These are phyloP conservation scores for Sylvia atricapilla DNA, from an alignment of 2,113 vertebrate species.

Conservation along the genomic window DNA sequence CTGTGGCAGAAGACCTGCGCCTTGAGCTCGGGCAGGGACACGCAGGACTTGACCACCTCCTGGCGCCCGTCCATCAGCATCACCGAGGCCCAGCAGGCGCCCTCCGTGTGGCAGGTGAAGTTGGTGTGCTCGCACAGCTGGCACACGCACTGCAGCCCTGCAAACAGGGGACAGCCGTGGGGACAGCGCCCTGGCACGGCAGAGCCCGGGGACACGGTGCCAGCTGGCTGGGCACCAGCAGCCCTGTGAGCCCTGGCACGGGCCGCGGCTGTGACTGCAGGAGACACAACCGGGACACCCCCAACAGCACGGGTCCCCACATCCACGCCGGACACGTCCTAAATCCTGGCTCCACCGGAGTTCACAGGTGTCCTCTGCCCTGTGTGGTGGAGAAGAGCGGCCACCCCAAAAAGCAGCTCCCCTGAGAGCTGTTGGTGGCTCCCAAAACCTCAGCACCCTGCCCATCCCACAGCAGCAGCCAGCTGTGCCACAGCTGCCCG, in stretches of 20 bases:
- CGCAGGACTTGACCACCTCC: slow-evolving; percentile 87
- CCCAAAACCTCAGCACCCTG: background rate
- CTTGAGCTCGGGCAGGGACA: slow-evolving; percentile 86
- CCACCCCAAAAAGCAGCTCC: background rate
- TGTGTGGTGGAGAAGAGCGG: rapidly evolving
- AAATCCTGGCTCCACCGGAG: background rate
- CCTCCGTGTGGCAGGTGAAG: slow-evolving; percentile 90
- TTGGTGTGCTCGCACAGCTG: slow-evolving; percentile 87
- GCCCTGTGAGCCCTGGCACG: too few relatives aligned
- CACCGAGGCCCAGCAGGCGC: slow-evolving; percentile 94
- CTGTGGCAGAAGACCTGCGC: slow-evolving; percentile 93
- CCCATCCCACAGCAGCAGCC: rapidly evolving
- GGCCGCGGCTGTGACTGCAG: rapidly evolving
- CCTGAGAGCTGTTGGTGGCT: background rate
- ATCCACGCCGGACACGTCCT: rapidly evolving
- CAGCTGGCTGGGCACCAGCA: rapidly evolving
- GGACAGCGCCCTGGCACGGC: background rate
- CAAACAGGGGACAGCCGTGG: background rate
- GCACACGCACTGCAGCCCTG: slow-evolving; percentile 92
- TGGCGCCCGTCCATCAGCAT: slow-evolving; percentile 89
- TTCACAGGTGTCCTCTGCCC: rapidly evolving
- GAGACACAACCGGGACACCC: rapidly evolving
- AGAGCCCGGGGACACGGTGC: rapidly evolving
- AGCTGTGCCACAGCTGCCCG: rapidly evolving
- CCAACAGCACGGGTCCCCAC: rapidly evolving